phyloP scores from a whole-genome alignment of 2,113 vertebrate genomes.

The Nycticorax nycticorax region DNA sequence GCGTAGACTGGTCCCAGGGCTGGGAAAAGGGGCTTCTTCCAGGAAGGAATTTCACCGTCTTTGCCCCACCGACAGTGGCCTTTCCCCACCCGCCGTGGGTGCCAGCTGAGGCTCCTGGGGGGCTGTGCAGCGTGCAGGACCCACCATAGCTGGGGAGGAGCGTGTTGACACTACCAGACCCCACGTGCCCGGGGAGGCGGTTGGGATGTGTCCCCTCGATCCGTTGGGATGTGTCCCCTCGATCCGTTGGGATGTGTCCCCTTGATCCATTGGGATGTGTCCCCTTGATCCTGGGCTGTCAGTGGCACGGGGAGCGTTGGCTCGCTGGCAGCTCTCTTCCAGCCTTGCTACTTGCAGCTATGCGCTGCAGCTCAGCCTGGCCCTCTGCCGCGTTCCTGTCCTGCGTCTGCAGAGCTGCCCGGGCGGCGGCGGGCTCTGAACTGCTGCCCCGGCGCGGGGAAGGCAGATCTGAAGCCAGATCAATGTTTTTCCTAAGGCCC shows the following conservation, averaged over 20 bases:
- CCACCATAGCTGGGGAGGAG: not conserved
- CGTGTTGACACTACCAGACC: accelerated
- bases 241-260: not conserved
- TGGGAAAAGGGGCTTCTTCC: not conserved
- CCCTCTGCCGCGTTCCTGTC: not conserved
- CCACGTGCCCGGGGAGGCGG: not conserved
- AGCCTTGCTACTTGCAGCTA: not conserved
- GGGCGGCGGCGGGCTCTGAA: accelerated
- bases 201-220: not conserved
- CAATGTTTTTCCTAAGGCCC: not conserved
- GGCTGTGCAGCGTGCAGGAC: not conserved
- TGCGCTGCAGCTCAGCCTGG: not conserved
- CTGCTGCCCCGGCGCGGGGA: not conserved
- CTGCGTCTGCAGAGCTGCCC: not conserved
- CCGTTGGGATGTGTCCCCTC: not conserved
- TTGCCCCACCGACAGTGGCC: not conserved
- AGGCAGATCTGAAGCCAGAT: not conserved
- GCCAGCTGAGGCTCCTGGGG: not conserved
- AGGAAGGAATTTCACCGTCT: accelerated
- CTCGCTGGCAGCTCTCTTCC: not conserved
- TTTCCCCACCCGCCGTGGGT: not conserved
- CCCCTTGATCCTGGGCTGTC: accelerated
- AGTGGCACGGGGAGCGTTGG: accelerated
- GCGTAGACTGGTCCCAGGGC: accelerated
- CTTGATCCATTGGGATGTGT: not conserved